A percentile compares a stretch with the other conserved stretches of the same genome.
phyloP scores from a whole-genome alignment of 1,140 invertebrate species.

The Drosophila equinoxialis region DNA sequence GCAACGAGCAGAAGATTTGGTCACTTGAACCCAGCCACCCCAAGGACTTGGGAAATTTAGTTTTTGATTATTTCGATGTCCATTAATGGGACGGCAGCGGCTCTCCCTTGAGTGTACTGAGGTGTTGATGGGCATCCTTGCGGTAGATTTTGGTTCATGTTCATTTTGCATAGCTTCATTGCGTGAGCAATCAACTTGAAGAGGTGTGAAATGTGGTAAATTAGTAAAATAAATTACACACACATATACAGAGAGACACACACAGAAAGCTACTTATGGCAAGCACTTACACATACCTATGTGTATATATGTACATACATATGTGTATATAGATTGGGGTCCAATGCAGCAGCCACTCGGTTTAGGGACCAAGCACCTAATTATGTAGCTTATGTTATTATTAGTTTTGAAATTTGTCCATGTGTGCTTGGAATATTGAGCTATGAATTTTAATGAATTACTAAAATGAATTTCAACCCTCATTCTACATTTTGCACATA shows the following conservation, averaged over 20 bases:
- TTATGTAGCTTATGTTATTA: conserved; percentile 70
- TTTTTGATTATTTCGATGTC: conserved; percentile 80
- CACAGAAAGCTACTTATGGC: conserved; percentile 17
- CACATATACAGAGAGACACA: conserved; percentile 42
- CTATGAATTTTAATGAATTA: conserved; percentile 80
- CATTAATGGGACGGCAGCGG: conserved; percentile 68
- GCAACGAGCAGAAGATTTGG: conserved; percentile 3
- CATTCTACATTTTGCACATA: not conserved
- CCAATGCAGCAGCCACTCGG: conserved; percentile 16
- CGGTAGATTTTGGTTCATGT: conserved; percentile 18
- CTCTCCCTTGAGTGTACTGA: conserved; percentile 53
- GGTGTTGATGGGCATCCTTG: conserved; percentile 21
- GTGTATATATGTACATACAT: conserved; percentile 10
- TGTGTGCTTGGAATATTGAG: conserved; percentile 50
- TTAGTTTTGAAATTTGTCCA: conserved; percentile 60
- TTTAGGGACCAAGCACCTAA: conserved; percentile 62
- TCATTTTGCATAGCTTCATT: conserved; percentile 52
- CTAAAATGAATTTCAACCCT: conserved; percentile 69
- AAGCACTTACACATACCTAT: not conserved
- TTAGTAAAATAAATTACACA: conserved; percentile 79
- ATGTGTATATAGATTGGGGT: conserved; percentile 21
- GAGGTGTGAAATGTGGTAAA: conserved; percentile 69
- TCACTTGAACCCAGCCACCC: conserved; percentile 38
- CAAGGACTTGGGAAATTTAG: conserved; percentile 65
- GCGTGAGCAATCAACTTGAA: conserved; percentile 60